Base-by-base conservation (phyloP, 2,888 invertebrate genomes). In the Microchrysa polita region DNA sequence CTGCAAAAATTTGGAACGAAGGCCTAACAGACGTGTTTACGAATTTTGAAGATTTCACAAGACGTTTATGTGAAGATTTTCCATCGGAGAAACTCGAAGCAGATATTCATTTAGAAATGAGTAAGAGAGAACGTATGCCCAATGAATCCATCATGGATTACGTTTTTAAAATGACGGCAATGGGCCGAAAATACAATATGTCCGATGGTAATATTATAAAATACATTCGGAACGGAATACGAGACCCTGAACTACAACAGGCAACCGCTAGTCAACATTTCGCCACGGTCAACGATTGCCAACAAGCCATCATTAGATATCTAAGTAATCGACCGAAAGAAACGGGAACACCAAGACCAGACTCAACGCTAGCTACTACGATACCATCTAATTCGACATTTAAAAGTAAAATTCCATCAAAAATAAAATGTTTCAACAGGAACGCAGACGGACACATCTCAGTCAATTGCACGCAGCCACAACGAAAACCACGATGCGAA, bases 1-100 rank as follows among this genome's bases (percentile, higher is more conserved):
- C 55, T 4, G 74, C 75, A 40, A 65, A 77, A 57, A 74, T 73
- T 52, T 77, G 77, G 76, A 42, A 76, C 0, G 77, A 77, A 59
- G 74, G 77, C 1, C 69, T 76, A 5, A 14, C 63, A n/a, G 60
- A 74, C 14, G 69, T 76, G 27, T 76, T 77, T 23, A 1, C 42
- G 9, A 48, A 55, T 1, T 77, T 76, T 76, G 22, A 34, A 20
- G 23, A 73, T 14, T 71, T 75, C 34, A 55, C 73, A 71, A 1
- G 5, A 16, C 10, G 34, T 57, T 77, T 77, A 55, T 20, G 74
- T 18, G 23, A 48, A 0, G 77, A 76, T 77, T 77, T 77, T 67
- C 76, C 77, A 2, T 59, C 22, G 48, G 22, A 34, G 4, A 40
- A 52, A 67, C 76, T 75, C 40, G 69, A n/a, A 5, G 77, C 76